Percentiles rank a stretch among this genome's conserved stretches.
phyloP scores from a whole-genome alignment of 1,140 invertebrate genomes.

The Rhopalosiphum maidis region DNA sequence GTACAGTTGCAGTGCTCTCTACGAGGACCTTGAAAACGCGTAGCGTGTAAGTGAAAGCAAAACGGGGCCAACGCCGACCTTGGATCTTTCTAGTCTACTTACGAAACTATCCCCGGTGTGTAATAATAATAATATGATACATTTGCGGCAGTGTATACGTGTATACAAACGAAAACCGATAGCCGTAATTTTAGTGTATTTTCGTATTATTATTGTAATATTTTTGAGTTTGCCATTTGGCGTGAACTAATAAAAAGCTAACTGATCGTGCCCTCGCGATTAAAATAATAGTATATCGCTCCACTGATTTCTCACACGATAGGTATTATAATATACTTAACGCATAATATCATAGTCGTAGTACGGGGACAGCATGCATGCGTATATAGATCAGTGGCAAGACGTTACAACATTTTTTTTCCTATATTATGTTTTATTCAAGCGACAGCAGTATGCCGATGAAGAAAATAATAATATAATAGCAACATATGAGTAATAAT shows the following conservation, averaged over 20 bases:
- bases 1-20: background rate
- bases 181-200: background rate
- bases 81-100: conserved; percentile 46
- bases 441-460: background rate
- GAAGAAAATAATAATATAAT: background rate
- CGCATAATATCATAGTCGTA: background rate
- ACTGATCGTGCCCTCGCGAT: background rate
- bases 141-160: background rate
- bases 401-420: background rate
- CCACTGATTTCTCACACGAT: background rate
- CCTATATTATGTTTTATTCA: background rate
- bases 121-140: conserved; percentile 27
- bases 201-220: background rate
- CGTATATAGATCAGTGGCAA: background rate
- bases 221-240: background rate
- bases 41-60: conserved; percentile 21
- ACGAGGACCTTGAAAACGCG: background rate
- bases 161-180: background rate
- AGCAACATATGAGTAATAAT: background rate
- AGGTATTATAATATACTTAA: background rate
- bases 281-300: background rate
- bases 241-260: background rate
- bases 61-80: conserved; percentile 28
- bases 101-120: conserved; percentile 23
- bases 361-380: background rate